Percentiles rank a stretch among this genome's conserved stretches.
phyloP scores from a whole-genome alignment of 2,888 invertebrate genomes.

The Acleris laterana region DNA sequence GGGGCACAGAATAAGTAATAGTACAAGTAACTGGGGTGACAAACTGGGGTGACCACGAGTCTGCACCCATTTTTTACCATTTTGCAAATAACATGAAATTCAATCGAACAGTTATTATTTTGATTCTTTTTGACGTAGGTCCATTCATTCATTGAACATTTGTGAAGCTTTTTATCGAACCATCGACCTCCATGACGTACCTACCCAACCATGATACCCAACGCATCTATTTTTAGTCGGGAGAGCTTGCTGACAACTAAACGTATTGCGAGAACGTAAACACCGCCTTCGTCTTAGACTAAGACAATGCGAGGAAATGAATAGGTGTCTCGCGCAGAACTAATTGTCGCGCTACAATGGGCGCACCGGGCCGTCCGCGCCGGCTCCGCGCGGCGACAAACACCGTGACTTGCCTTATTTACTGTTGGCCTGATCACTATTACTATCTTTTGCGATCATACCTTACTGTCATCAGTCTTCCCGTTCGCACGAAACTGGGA shows the following conservation, averaged over 20 bases:
- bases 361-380: constrained; percentile 39
- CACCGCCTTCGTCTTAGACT: constrained; percentile 50
- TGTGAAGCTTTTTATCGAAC: neutral
- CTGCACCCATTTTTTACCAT: too few species aligned
- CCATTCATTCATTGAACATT: neutral
- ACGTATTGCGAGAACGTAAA: constrained; percentile 56
- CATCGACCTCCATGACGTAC: neutral
- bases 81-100: too few species aligned
- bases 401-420: constrained; percentile 12
- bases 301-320: constrained; percentile 72
- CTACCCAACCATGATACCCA: neutral
- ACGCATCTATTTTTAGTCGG: constrained; percentile 29
- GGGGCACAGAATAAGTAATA: too few species aligned
- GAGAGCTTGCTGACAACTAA: constrained; percentile 40
- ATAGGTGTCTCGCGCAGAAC: constrained; percentile 74
- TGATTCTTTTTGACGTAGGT: too few species aligned
- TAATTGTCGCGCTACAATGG: constrained; percentile 71
- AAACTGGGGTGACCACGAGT: too few species aligned
- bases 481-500: too few species aligned
- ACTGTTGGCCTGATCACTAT: constrained; percentile 2
- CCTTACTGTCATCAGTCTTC: too few species aligned
- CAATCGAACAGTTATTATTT: too few species aligned
- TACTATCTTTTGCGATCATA: neutral
- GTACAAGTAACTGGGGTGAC: too few species aligned
- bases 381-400: neutral